Percentiles rank a stretch among this genome's conserved stretches.
These are phyloP conservation scores for Polymixis flavicincta DNA, from an alignment of 2,888 invertebrate species.

Conservation along the genomic window DNA sequence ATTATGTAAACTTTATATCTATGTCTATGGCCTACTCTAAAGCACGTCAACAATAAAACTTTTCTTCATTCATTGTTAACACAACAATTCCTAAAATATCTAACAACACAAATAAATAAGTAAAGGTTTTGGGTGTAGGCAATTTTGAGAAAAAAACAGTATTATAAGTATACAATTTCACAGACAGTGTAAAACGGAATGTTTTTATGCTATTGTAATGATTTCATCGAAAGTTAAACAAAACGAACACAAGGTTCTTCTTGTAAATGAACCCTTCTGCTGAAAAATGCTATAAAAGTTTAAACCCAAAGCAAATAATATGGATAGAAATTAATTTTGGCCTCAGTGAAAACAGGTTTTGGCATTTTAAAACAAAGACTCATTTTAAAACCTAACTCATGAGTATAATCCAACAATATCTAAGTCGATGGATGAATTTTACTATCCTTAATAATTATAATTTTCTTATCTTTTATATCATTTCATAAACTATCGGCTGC, in stretches of 20 bases:
- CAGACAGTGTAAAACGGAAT: slow-evolving; percentile 74
- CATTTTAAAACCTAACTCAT: slow-evolving; percentile 78
- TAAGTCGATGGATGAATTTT: slow-evolving; percentile 78
- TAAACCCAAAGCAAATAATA: slow-evolving; percentile 39
- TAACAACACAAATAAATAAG: slow-evolving; percentile 73
- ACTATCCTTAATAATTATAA: slow-evolving; percentile 78
- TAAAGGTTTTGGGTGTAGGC: slow-evolving; percentile 51
- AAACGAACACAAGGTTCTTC: slow-evolving; percentile 21
- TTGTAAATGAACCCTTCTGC: slow-evolving; percentile 23
- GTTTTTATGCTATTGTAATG: slow-evolving; percentile 65
- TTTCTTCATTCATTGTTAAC: slow-evolving; percentile 70
- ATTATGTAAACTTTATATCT: slow-evolving; percentile 68
- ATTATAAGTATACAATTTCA: slow-evolving; percentile 61
- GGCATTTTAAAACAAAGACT: slow-evolving; percentile 82
- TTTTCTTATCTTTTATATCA: slow-evolving; percentile 74
- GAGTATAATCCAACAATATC: slow-evolving; percentile 83
- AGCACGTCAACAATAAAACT: slow-evolving; percentile 76
- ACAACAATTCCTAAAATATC: slow-evolving; percentile 75
- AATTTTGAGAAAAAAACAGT: slow-evolving; percentile 59
- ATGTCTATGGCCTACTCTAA: slow-evolving; percentile 73
- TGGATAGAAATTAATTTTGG: slow-evolving; percentile 78
- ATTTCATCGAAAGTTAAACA: slow-evolving; percentile 42
- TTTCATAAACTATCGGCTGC: slow-evolving; percentile 85
- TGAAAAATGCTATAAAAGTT: slow-evolving; percentile 21
- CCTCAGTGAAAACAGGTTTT: slow-evolving; percentile 80